These are phyloP conservation scores for Calyptomena viridis DNA, from an alignment of 2,113 vertebrate genomes.

Conservation along the genomic window DNA sequence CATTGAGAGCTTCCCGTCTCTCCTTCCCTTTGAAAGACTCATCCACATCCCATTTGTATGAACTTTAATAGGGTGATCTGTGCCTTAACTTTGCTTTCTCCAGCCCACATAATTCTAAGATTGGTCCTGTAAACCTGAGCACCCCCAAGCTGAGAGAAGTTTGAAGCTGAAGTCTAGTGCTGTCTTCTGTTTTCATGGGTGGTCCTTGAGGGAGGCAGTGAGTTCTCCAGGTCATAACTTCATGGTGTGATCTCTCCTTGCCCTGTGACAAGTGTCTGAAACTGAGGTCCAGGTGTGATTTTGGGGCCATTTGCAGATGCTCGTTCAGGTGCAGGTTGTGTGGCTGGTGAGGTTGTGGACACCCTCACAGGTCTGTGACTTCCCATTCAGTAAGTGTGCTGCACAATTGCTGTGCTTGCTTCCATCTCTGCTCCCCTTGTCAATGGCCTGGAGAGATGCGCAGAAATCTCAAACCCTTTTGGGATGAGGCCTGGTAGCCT, in stretches of 20 bases:
- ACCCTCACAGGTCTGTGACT: neutral
- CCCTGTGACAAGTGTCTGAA: neutral
- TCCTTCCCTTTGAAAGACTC: neutral
- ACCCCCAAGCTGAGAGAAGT: neutral
- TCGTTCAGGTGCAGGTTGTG: neutral
- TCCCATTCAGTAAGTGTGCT: neutral
- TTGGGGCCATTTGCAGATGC: neutral
- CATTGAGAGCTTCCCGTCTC: neutral
- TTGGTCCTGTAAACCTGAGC: neutral
- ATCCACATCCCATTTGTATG: neutral
- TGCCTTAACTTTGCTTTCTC: neutral
- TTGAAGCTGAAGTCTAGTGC: neutral
- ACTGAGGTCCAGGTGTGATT: neutral
- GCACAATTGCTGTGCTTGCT: rapidly evolving
- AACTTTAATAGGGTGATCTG: neutral
- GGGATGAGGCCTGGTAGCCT: neutral
- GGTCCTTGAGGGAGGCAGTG: neutral
- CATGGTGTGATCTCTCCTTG: neutral
- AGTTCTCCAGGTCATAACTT: neutral
- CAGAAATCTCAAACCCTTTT: neutral
- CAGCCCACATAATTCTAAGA: neutral
- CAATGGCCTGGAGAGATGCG: rapidly evolving
- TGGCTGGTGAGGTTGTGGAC: neutral
- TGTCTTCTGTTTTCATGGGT: neutral
- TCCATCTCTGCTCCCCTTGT: neutral